Evolutionary conservation across 2,888 invertebrate species (phyloP), one percentile per base, ranked within the genome.

Genomic region (Cosmorhoe ocellata): DNA sequence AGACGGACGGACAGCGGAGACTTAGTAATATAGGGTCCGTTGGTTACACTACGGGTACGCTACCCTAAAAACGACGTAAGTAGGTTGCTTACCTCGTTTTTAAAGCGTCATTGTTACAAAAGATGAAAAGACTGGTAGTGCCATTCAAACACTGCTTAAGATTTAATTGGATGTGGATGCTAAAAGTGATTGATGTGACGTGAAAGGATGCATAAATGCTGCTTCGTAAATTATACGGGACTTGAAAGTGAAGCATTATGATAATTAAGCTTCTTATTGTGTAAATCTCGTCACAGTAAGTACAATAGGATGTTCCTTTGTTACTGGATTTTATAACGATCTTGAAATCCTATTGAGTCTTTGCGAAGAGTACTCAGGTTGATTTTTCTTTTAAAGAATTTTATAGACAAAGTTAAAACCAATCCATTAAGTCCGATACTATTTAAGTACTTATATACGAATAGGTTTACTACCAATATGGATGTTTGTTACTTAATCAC

Each of bases 91-190:
- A 24, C 18, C 3, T 4, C 18, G 18, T 18, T 7, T 24, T 24
- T 7, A 24, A 1, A 24, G 24, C 7, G 6, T 6, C 5, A 24
- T 24, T 24, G 24, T 24, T 24, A 24, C 7, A 37, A 30, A 30
- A 39, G 14, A 30, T 30, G 3, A 30, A 10, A 32, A 22, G 14
- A 31, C 3, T 31, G n/a, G 18, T 22, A 12, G 22, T 12, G 3
- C 30, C 36, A 44, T 55, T 47, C 26, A 50, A 58, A 52, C 44
- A 51, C 52, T 40, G 49, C 51, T 51, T 38, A 49, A 55, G 32
- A 55, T 59, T 59, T 55, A 50, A 61, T 61, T 57, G 53, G 51
- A 47, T 56, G 49, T 51, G 37, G 43, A 56, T 58, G 28, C 27
- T 36, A 33, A 24, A 47, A 40, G 14, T 48, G 52, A 48, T 53